Conservation (phyloP, 1,140 invertebrate genomes). For the Pogonognathellus flavescens region DNA sequence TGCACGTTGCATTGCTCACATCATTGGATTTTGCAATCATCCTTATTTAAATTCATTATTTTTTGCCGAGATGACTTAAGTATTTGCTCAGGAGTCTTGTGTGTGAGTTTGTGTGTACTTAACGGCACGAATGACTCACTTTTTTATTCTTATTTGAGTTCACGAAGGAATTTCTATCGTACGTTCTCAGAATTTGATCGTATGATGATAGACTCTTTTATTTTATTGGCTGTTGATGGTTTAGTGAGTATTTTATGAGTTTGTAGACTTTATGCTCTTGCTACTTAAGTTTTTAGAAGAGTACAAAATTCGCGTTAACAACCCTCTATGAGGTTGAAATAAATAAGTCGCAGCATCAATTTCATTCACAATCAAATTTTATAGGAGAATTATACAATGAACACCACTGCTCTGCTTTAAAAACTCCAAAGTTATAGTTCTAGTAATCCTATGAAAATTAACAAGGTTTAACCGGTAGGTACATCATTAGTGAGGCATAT, state of each 20-base stretch:
- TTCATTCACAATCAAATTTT: background rate
- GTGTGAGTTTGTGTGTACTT: background rate
- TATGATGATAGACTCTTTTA: background rate
- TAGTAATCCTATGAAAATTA: no score
- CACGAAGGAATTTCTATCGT: background rate
- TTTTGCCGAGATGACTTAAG: no score
- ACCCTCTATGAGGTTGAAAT: background rate
- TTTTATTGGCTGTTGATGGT: conserved; percentile 27
- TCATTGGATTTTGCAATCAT: no score
- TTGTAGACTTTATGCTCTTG: background rate
- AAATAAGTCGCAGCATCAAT: background rate
- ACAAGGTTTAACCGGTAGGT: no score
- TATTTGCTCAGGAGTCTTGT: no score
- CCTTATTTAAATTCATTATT: no score
- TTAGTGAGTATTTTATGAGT: conserved; percentile 28
- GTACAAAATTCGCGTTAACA: conserved; percentile 1
- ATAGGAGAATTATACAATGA: no score
- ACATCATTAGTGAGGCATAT: no score
- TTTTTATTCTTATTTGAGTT: background rate
- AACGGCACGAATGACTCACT: conserved; percentile 11
- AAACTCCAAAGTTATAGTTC: no score
- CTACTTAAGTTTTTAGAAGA: background rate
- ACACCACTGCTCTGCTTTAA: no score
- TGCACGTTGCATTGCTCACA: no score
- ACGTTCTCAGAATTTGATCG: conserved; percentile 21